These are phyloP conservation scores for Campoplex nolae DNA, from an alignment of 2,888 invertebrate genomes.

Conservation along the genomic window DNA sequence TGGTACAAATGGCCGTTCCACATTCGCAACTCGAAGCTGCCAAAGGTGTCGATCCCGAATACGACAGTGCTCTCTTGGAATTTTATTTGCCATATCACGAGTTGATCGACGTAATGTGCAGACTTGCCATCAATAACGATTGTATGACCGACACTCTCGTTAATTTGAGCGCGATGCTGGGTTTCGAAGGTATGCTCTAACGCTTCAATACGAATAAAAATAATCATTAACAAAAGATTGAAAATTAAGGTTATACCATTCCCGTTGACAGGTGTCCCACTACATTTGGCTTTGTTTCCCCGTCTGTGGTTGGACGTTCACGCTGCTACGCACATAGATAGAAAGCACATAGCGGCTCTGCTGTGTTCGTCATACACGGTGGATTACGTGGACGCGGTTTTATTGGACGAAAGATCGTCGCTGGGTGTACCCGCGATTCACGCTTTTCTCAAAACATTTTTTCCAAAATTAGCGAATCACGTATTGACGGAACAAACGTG, in stretches of 20 bases:
- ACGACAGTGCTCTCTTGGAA: slow-evolving; percentile 90
- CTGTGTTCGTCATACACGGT: slow-evolving; percentile 93
- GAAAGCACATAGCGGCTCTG: slow-evolving; percentile 93
- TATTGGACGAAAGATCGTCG: slow-evolving; percentile 94
- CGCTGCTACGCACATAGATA: slow-evolving; percentile 90
- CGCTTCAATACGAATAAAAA: neutral
- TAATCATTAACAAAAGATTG: neutral
- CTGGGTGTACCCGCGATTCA: slow-evolving; percentile 94
- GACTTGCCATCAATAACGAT: slow-evolving; percentile 95
- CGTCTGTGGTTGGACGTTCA: slow-evolving; percentile 96
- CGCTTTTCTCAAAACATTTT: slow-evolving; percentile 94
- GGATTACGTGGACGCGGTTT: slow-evolving; percentile 95
- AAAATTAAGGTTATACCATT: neutral
- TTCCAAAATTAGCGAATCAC: slow-evolving; percentile 92
- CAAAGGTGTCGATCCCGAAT: slow-evolving; percentile 91
- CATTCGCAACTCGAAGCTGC: slow-evolving; percentile 90
- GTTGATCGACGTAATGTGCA: slow-evolving; percentile 94
- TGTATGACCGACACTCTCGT: slow-evolving; percentile 94
- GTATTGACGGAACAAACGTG: slow-evolving; percentile 88
- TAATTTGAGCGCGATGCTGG: slow-evolving; percentile 94
- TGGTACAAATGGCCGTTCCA: slow-evolving; percentile 94
- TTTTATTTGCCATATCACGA: slow-evolving; percentile 96
- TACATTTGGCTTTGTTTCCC: slow-evolving; percentile 95
- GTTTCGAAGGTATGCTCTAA: slow-evolving; percentile 89
- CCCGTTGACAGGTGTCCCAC: slow-evolving; percentile 87